These are phyloP conservation scores for Magallana nippona DNA, from an alignment of 2,888 invertebrate genomes.

Conservation along the genomic window DNA sequence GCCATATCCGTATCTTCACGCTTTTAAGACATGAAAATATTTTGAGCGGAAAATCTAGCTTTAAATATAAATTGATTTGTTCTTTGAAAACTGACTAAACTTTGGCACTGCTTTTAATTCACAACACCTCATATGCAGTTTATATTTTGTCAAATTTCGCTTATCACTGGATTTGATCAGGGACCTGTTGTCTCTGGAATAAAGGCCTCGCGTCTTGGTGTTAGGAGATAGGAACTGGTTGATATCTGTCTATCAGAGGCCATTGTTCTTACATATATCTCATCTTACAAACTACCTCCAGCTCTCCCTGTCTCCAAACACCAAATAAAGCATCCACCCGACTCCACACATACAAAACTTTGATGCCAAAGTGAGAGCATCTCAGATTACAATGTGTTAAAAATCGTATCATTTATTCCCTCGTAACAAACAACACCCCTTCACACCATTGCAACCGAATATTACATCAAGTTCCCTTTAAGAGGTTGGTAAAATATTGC, in stretches of 20 bases:
- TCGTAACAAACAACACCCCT: background rate
- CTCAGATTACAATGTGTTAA: conserved; percentile 13
- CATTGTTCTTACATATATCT: conserved; percentile 7
- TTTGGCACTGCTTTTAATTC: conserved; percentile 33
- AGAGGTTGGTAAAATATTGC: conserved; percentile 20
- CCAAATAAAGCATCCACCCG: conserved; percentile 28
- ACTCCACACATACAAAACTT: background rate
- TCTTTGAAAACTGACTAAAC: conserved; percentile 23
- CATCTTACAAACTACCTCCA: conserved; percentile 2
- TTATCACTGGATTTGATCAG: conserved; percentile 17
- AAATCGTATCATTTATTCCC: background rate
- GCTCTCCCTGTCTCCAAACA: background rate
- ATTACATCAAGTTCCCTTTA: conserved; percentile 21
- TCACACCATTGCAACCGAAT: conserved; percentile 11
- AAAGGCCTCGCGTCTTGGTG: conserved; percentile 8
- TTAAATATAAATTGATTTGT: conserved; percentile 31
- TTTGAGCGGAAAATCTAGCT: conserved; percentile 29
- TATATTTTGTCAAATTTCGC: conserved; percentile 30
- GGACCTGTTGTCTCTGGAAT: background rate
- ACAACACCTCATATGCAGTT: conserved; percentile 21
- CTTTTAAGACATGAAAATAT: conserved; percentile 16
- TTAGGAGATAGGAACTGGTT: conserved; percentile 26
- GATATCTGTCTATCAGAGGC: conserved; percentile 7
- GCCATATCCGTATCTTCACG: background rate
- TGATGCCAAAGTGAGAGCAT: conserved; percentile 15